Percentiles rank a stretch among this genome's conserved stretches.
These are phyloP conservation scores for Molorchus minor DNA, from an alignment of 2,888 invertebrate species.

Conservation along the genomic window DNA sequence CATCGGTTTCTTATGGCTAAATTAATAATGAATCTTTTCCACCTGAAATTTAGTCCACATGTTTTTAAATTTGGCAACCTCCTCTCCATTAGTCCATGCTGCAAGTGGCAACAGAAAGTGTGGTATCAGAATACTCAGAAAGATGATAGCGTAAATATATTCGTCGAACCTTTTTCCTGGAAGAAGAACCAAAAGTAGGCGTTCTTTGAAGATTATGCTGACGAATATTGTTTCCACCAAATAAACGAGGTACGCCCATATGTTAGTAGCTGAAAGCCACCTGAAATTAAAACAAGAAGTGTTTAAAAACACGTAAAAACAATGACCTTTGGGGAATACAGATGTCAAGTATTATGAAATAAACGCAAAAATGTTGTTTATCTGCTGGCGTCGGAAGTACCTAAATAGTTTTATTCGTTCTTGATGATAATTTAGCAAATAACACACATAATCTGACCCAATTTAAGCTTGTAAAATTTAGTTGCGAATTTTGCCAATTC, in stretches of 20 bases:
- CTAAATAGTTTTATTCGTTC: no score
- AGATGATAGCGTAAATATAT: slow-evolving; percentile 78
- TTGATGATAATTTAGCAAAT: no score
- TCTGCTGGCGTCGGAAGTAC: no score
- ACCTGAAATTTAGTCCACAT: slow-evolving; percentile 84
- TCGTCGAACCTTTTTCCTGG: slow-evolving; percentile 76
- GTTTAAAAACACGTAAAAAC: no score
- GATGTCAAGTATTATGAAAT: no score
- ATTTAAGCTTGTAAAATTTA: no score
- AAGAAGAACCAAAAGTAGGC: slow-evolving; percentile 56
- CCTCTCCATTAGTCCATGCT: slow-evolving; percentile 75
- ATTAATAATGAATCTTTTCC: slow-evolving; percentile 14
- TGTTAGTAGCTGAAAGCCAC: slow-evolving; percentile 73
- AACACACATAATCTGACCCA: no score
- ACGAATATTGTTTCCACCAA: slow-evolving; percentile 67
- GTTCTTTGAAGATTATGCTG: slow-evolving; percentile 57
- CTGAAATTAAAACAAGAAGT: slow-evolving; percentile 46
- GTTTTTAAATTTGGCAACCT: slow-evolving; percentile 79
- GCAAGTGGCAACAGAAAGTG: slow-evolving; percentile 75
- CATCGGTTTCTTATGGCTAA: no score
- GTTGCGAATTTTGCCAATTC: no score
- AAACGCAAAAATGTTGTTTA: no score
- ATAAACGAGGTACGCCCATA: slow-evolving; percentile 75
- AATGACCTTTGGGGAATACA: no score
- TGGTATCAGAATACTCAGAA: slow-evolving; percentile 75